These are phyloP conservation scores for Parapristionchus giblindavisi DNA, from an alignment of 2,888 invertebrate genomes.

Conservation along the genomic window DNA sequence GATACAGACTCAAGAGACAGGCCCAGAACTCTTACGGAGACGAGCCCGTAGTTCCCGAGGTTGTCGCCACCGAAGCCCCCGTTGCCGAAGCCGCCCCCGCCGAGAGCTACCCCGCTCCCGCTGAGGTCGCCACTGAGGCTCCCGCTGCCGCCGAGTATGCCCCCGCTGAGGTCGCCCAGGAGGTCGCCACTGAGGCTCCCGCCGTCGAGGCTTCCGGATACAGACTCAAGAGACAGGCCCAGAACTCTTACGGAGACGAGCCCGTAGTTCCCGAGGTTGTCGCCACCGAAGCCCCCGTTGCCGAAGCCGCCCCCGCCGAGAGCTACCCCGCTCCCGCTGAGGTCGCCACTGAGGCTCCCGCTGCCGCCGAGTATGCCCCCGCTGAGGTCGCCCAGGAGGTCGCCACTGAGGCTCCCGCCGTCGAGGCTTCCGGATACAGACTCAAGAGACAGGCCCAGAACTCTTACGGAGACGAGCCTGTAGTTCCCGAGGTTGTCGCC, in stretches of 20 bases:
- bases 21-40: constrained; percentile 57
- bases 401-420: constrained; percentile 30
- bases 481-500: constrained; percentile 20
- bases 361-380: constrained; percentile 36
- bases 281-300: constrained; percentile 35
- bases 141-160: constrained; percentile 43
- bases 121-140: constrained; percentile 40
- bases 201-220: constrained; percentile 36
- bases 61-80: constrained; percentile 38
- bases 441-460: constrained; percentile 49
- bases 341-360: constrained; percentile 41
- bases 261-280: constrained; percentile 44
- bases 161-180: constrained; percentile 41
- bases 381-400: constrained; percentile 32
- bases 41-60: constrained; percentile 33
- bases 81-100: constrained; percentile 16
- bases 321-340: constrained; percentile 1
- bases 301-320: constrained; percentile 19
- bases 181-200: constrained; percentile 41
- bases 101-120: constrained; percentile 18
- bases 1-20: constrained; percentile 39
- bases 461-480: constrained; percentile 54
- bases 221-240: constrained; percentile 43
- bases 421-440: constrained; percentile 24
- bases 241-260: constrained; percentile 56